phyloP scores from a whole-genome alignment of 2,113 vertebrate genomes.

The Piliocolobus tephrosceles region DNA sequence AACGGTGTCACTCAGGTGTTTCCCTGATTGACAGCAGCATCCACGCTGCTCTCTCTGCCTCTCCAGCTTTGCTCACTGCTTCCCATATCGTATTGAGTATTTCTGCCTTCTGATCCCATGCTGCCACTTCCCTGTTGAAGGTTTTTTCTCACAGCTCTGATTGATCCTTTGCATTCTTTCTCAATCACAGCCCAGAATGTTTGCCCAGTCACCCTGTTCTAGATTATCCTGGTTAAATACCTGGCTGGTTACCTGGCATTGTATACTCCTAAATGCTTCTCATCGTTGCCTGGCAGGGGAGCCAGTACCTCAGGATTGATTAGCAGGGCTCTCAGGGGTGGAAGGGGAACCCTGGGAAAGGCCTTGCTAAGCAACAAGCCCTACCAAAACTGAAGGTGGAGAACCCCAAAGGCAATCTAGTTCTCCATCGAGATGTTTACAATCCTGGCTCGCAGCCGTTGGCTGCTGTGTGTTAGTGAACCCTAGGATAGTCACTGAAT shows the following conservation, averaged over 20 bases:
- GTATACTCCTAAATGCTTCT: background rate
- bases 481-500: background rate
- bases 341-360: background rate
- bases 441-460: background rate
- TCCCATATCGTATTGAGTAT: background rate
- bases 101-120: background rate
- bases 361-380: background rate
- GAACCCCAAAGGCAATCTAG: background rate
- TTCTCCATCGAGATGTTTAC: background rate
- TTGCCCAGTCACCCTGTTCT: background rate
- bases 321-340: background rate
- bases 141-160: background rate
- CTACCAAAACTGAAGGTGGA: background rate
- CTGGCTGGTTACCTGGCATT: background rate
- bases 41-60: background rate
- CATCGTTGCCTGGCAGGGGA: background rate
- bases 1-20: accelerated
- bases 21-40: background rate
- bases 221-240: background rate
- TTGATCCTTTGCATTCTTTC: background rate
- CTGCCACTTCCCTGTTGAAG: background rate
- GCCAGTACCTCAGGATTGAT: background rate
- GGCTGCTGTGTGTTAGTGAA: background rate
- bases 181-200: background rate
- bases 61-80: background rate